Percentiles rank a stretch among this genome's conserved stretches.
These are phyloP conservation scores for Blastomussa wellsi DNA, from an alignment of 92 coral and sea anemone genomes.

Conservation along the genomic window DNA sequence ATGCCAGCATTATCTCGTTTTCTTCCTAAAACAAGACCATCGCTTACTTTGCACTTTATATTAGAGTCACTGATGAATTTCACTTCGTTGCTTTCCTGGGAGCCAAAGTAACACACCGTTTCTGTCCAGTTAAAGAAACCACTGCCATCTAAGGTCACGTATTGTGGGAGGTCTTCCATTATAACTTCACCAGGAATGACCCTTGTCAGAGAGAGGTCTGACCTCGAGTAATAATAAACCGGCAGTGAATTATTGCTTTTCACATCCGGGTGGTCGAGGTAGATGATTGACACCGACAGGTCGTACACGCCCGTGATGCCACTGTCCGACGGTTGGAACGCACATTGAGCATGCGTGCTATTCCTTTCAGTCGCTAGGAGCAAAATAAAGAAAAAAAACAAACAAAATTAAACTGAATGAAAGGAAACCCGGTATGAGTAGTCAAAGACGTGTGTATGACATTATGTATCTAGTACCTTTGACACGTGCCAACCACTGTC, in stretches of 20 bases:
- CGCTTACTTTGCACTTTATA: constrained; percentile 21
- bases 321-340: constrained; percentile 3
- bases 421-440: too few species aligned
- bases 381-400: not conserved
- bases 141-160: constrained; percentile 18
- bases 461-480: too few species aligned
- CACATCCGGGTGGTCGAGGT: not conserved
- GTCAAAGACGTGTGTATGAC: too few species aligned
- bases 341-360: constrained; percentile 34
- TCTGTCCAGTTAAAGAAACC: constrained; percentile 41
- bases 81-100: not conserved
- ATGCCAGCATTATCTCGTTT: too few species aligned
- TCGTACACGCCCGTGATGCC: constrained; percentile 19
- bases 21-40: not conserved
- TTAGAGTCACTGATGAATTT: not conserved
- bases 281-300: not conserved
- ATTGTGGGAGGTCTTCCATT: not conserved
- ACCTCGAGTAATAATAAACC: constrained; percentile 10
- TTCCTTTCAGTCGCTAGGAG: constrained; percentile 14
- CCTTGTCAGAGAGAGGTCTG: constrained; percentile 22
- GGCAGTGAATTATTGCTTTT: constrained; percentile 16
- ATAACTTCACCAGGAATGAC: constrained; percentile 6
- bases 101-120: constrained; percentile 19
- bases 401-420: too few species aligned
- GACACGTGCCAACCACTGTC: too few species aligned